Evolutionary conservation across 2,113 vertebrate genomes (phyloP).

Genomic region (Sinocyclocheilus rhinocerous): DNA sequence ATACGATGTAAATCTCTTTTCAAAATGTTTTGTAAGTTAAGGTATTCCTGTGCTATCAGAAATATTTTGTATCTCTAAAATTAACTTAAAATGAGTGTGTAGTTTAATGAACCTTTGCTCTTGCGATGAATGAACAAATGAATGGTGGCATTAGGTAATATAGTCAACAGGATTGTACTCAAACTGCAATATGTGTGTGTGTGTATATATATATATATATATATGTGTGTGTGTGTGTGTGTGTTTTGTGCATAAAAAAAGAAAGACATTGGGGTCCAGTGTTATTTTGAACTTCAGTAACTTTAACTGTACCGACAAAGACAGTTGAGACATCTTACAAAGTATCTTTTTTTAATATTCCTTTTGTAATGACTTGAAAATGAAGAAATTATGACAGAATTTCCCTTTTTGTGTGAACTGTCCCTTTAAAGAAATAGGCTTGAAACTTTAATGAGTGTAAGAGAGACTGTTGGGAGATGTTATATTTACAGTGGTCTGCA

Average conservation of each 20-base stretch:
- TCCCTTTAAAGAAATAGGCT: not conserved
- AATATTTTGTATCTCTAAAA: not conserved
- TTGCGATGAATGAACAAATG: not conserved
- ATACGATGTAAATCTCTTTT: not conserved
- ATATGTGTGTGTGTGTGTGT: not conserved
- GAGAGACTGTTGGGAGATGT: not conserved
- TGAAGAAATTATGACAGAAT: not conserved
- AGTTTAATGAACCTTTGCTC: not conserved
- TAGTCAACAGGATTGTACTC: not conserved
- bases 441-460: not conserved
- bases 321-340: not conserved
- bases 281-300: not conserved
- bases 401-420: not conserved
- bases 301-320: not conserved
- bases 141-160: not conserved
- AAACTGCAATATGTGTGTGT: not conserved
- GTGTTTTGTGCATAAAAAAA: no score
- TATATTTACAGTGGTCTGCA: constrained; percentile 7
- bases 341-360: not conserved
- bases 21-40: not conserved
- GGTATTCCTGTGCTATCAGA: not conserved
- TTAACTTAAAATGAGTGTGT: not conserved
- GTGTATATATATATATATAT: no score
- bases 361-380: not conserved
- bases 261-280: not conserved